Percentiles rank a stretch among this genome's conserved stretches.
Conservation (phyloP, 1,140 invertebrate species). For the Asbolus verrucosus region DNA sequence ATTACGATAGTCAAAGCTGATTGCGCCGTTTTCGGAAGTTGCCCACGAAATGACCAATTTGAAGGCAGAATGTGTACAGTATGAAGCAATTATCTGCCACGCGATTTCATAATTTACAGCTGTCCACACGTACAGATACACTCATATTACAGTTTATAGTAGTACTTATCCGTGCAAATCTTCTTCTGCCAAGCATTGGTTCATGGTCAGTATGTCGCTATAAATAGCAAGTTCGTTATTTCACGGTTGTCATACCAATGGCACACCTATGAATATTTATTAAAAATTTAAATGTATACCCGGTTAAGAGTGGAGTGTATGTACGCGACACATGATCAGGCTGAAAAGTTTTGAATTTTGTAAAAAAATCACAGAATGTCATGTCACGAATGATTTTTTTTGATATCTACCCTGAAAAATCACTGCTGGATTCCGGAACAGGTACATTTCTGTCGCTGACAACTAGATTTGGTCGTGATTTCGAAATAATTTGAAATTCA, state of each 20-base stretch:
- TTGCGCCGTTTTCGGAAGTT: too few species aligned
- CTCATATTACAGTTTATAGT: slow-evolving; percentile 7
- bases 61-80: not conserved
- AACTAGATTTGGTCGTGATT: too few species aligned
- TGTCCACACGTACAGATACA: not conserved
- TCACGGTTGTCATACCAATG: slow-evolving; percentile 40
- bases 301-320: slow-evolving; percentile 13
- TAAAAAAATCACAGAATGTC: too few species aligned
- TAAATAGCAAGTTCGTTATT: slow-evolving; percentile 44
- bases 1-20: too few species aligned
- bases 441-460: too few species aligned
- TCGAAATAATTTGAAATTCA: too few species aligned
- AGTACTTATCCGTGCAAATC: slow-evolving; percentile 23
- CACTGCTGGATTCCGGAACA: too few species aligned
- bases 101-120: slow-evolving; percentile 3
- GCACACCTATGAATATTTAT: slow-evolving; percentile 43
- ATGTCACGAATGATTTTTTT: too few species aligned
- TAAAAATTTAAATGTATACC: slow-evolving; percentile 16
- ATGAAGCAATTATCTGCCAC: not conserved
- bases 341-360: too few species aligned
- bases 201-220: slow-evolving; percentile 43
- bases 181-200: slow-evolving; percentile 29
- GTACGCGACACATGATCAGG: not conserved
- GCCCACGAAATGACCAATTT: too few species aligned
- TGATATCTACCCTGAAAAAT: too few species aligned